phyloP scores from a whole-genome alignment of 2,113 vertebrate species.

The Sander vitreus region DNA sequence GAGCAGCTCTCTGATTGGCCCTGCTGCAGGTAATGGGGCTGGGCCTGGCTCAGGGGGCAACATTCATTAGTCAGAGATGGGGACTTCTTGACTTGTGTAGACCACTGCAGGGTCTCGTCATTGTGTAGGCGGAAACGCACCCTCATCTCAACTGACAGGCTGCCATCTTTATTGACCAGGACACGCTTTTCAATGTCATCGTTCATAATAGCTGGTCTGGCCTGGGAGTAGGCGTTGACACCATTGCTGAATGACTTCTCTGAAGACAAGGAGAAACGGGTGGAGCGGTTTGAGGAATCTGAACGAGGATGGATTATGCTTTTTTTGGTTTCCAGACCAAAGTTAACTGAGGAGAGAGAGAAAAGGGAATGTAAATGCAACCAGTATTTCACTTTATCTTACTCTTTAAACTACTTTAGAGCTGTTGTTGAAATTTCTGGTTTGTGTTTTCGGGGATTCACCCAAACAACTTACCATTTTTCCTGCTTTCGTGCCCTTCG shows the following conservation, averaged over 20 bases:
- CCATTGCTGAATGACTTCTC: slow-evolving; percentile 84
- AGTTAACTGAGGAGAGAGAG: slow-evolving; percentile 82
- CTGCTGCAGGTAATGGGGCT: slow-evolving; percentile 67
- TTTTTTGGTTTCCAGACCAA: slow-evolving; percentile 90
- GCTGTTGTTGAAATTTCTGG: not conserved
- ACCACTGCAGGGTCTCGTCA: slow-evolving; percentile 87
- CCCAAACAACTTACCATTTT: slow-evolving; percentile 67
- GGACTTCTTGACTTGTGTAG: slow-evolving; percentile 87
- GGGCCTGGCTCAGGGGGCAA: slow-evolving; percentile 63
- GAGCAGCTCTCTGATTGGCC: slow-evolving; percentile 81
- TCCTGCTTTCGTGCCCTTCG: slow-evolving; percentile 84
- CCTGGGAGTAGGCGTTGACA: slow-evolving; percentile 36
- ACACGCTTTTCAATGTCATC: slow-evolving; percentile 92
- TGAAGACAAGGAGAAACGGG: slow-evolving; percentile 85
- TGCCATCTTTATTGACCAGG: slow-evolving; percentile 90
- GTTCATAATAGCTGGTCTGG: slow-evolving; percentile 78
- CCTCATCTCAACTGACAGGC: slow-evolving; percentile 93
- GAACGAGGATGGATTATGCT: slow-evolving; percentile 91
- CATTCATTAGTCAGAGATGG: slow-evolving; percentile 77
- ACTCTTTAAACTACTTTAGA: not conserved
- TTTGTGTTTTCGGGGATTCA: not conserved
- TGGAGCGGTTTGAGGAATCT: slow-evolving; percentile 84
- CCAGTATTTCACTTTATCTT: not conserved
- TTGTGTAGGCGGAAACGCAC: slow-evolving; percentile 90
- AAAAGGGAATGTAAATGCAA: slow-evolving; percentile 16